Evolutionary conservation across 2,797 vertebrate genomes (phyloP).

Genomic region (Momotus momota): DNA sequence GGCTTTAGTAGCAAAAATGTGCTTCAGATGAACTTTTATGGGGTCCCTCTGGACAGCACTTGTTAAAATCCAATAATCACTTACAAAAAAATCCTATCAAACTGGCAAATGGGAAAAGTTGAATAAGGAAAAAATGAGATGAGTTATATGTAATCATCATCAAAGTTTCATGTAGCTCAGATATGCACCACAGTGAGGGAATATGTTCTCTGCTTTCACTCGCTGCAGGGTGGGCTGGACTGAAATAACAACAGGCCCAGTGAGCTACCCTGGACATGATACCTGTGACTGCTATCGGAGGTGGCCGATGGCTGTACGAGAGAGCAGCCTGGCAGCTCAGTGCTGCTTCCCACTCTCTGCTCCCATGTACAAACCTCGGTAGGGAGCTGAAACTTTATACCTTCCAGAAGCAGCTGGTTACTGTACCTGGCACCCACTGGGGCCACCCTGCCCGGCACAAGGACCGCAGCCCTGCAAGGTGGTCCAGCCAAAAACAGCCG

Average conservation of each 20-base stretch:
- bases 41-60: background rate
- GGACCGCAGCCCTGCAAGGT: background rate
- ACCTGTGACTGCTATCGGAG: background rate
- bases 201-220: background rate
- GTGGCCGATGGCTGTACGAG: background rate
- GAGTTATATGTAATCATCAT: background rate
- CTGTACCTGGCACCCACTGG: background rate
- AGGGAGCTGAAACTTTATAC: background rate
- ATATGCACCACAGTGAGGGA: background rate
- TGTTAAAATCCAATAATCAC: background rate
- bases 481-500: background rate
- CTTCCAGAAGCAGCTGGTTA: background rate
- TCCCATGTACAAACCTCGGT: background rate
- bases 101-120: background rate
- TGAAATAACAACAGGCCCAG: background rate
- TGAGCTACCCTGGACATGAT: accelerated
- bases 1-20: background rate
- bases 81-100: background rate
- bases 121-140: background rate
- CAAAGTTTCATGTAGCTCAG: background rate
- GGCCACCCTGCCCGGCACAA: background rate
- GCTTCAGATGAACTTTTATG: background rate
- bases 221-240: background rate
- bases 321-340: background rate
- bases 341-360: background rate